Evolutionary conservation across 2,113 vertebrate species (phyloP).

Genomic region (Passer montanus): DNA sequence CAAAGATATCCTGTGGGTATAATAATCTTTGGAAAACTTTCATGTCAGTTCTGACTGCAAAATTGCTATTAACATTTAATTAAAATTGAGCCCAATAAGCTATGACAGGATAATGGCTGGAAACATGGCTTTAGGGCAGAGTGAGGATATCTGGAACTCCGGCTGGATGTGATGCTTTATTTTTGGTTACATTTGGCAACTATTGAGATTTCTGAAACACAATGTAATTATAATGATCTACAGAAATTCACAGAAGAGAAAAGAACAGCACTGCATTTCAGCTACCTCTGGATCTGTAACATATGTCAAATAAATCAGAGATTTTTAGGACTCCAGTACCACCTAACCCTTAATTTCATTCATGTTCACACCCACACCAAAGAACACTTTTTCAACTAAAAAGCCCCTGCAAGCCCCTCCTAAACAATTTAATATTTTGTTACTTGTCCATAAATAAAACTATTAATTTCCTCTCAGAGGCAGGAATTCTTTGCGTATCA

Average conservation of each 20-base stretch:
- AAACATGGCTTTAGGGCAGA: slow-evolving; percentile 10
- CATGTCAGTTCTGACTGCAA: slow-evolving; percentile 50
- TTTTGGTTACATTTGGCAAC: slow-evolving; percentile 22
- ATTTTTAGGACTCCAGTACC: neutral
- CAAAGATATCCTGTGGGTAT: slow-evolving; percentile 52
- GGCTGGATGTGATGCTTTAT: neutral
- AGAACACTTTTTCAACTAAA: neutral
- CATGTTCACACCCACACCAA: neutral
- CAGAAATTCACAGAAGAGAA: slow-evolving; percentile 18
- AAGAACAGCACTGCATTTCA: neutral
- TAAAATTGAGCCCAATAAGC: slow-evolving; percentile 66
- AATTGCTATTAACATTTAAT: slow-evolving; percentile 62
- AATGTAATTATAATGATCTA: neutral
- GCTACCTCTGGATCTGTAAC: neutral
- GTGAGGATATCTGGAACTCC: neutral
- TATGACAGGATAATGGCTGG: slow-evolving; percentile 45
- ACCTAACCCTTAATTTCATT: neutral
- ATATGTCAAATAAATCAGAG: neutral
- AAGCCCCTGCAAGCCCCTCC: neutral
- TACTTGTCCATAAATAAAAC: neutral
- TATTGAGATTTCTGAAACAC: neutral
- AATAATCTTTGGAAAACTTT: slow-evolving; percentile 41
- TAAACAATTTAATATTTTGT: neutral
- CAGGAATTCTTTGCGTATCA: neutral
- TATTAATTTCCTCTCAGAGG: neutral